phyloP scores from a whole-genome alignment of 2,888 invertebrate genomes.

The Euclidia mi region DNA sequence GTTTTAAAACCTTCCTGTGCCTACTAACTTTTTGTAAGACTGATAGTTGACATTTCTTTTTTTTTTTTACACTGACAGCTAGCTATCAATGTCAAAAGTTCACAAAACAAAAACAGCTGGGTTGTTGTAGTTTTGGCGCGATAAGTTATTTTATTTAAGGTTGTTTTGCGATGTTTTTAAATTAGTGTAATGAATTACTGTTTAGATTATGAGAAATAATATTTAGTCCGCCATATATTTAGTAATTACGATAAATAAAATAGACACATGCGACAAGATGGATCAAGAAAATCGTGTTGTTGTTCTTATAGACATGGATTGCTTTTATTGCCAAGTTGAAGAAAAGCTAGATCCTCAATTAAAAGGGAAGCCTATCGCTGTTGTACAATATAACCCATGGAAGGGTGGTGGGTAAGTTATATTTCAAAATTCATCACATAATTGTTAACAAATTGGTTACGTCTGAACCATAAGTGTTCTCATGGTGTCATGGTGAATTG shows the following conservation, averaged over 20 bases:
- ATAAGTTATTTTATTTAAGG: not conserved
- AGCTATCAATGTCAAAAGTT: no score
- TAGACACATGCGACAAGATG: conserved; percentile 64
- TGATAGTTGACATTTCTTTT: no score
- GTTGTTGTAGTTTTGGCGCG: conserved; percentile 12
- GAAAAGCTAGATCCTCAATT: conserved; percentile 95
- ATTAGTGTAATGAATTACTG: no score
- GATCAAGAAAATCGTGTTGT: conserved; percentile 92
- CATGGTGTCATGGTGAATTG: no score
- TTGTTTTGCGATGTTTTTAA: no score
- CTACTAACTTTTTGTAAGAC: no score
- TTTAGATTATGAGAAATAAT: not conserved
- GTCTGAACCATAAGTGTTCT: no score
- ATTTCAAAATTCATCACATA: no score
- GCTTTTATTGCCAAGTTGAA: conserved; percentile 99
- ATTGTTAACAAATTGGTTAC: no score
- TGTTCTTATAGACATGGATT: conserved; percentile 99
- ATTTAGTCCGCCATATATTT: not conserved
- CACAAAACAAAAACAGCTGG: no score
- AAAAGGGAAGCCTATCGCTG: conserved; percentile 97
- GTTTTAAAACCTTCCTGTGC: no score
- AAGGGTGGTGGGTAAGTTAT: conserved; percentile 96
- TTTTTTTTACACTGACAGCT: no score
- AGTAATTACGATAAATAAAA: conserved; percentile 9
- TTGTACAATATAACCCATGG: conserved; percentile 98